Evolutionary conservation across 2,113 vertebrate species (phyloP), one percentile per base, ranked within the genome.

Genomic region (Labeo catla): DNA sequence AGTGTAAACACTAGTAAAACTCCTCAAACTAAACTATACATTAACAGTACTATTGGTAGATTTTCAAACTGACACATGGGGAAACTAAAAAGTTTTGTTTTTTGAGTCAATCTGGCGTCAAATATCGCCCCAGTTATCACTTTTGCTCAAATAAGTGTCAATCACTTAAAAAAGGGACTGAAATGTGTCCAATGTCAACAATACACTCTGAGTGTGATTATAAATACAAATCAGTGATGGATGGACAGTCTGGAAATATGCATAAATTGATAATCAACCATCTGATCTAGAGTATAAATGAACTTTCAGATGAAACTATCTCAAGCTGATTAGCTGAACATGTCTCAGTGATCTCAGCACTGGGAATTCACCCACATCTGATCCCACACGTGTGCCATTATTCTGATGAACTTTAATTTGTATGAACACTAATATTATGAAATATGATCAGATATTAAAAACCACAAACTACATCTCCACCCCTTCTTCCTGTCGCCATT

Each of bases 401-500:
- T 8, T 47, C 45, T 0, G 45, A 4, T 8, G 23, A 21, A 36
- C 50, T 54, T 80, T 7, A 0, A 13, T 8, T 12, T n/a, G 3
- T 34, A 57, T 80, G 11, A 80, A 61, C 39, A 21, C 52, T 61
- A 23, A 21, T 43, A 8, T 80, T 80, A 63, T 80, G 57, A 80
- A 80, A 80, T 80, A 63, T 43, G 57, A 80, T 63, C 28, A 50
- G 23, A 36, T 54, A 15, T 52, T 54, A 36, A n/a, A 80, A 61
- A 45, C 77, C 54, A 43, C 77, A 23, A n/a, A 80, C 77, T 80
- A 13, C 77, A 80, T 80, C 54, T n/a, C 54, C 77, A 43, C 54
- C 77, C 54, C 76, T 39, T 34, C 36, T 63, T 80, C 77, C 77
- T 80, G 77, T 61, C 77, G 77, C 77, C 77, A 80, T 63, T 80